Percentiles rank a stretch among this genome's conserved stretches.
Evolutionary conservation across 1,140 invertebrate genomes (phyloP).

Genomic region (Anadara kagoshimensis): DNA sequence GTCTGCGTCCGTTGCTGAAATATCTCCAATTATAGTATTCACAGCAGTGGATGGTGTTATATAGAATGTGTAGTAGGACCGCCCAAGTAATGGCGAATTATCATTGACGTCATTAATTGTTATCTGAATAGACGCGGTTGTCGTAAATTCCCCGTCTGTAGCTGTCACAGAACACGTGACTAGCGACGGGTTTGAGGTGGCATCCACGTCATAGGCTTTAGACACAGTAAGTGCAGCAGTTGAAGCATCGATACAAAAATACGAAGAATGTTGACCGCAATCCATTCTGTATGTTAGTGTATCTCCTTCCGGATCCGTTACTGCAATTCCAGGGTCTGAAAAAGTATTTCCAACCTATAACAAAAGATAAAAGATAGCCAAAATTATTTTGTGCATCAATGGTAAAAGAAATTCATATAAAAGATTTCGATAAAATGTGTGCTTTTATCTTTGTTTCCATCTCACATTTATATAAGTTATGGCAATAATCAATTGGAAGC

Average conservation of each 20-base stretch:
- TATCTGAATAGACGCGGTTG: not conserved
- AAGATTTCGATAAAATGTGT: too few relatives aligned
- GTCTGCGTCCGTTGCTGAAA: conserved; percentile 17
- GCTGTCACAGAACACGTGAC: conserved; percentile 16
- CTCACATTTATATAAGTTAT: too few relatives aligned
- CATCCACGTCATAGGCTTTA: conserved; percentile 18
- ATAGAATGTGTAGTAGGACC: conserved; percentile 9
- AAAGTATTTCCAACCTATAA: conserved; percentile 11
- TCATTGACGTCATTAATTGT: conserved; percentile 25
- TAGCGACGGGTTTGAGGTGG: not conserved
- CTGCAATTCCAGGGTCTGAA: conserved; percentile 11
- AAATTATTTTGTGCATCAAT: too few relatives aligned
- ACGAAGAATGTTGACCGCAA: not conserved
- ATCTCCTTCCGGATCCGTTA: conserved; percentile 23
- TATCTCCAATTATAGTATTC: not conserved
- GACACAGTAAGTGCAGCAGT: conserved; percentile 10
- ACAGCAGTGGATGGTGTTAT: conserved; percentile 4
- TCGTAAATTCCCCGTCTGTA: conserved; percentile 17
- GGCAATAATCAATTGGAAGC: too few relatives aligned
- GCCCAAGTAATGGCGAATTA: conserved; percentile 12
- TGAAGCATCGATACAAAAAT: conserved; percentile 9
- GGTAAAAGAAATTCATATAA: too few relatives aligned
- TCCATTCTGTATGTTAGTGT: not conserved
- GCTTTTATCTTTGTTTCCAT: too few relatives aligned
- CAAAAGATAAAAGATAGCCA: too few relatives aligned